A percentile compares a stretch with the other conserved stretches of the same genome.
Conservation (phyloP, 2,113 vertebrate genomes). For the Perca fluviatilis region DNA sequence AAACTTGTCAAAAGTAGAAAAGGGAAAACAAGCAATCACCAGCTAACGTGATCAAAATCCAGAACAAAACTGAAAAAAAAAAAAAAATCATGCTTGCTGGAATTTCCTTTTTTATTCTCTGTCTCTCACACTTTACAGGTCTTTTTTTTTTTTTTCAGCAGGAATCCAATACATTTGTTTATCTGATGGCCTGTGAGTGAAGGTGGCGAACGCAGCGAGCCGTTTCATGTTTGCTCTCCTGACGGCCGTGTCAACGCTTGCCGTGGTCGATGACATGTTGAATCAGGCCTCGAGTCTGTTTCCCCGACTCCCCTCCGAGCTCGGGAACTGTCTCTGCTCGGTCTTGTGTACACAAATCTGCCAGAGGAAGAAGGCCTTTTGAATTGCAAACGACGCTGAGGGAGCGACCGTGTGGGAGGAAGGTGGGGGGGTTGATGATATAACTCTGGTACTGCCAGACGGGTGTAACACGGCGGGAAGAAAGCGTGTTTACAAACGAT, state of each 20-base stretch:
- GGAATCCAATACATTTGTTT: background rate
- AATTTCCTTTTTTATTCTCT: background rate
- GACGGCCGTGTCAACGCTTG: slow-evolving; percentile 25
- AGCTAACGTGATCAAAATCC: background rate
- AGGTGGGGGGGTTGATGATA: slow-evolving; percentile 6
- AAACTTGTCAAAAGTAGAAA: too few species aligned
- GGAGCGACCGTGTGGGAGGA: background rate
- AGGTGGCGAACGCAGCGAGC: slow-evolving; percentile 14
- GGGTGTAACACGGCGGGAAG: slow-evolving; percentile 32
- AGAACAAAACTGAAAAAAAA: too few species aligned
- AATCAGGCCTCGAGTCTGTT: slow-evolving; percentile 54
- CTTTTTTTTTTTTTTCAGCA: too few species aligned
- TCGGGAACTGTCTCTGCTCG: slow-evolving; percentile 36
- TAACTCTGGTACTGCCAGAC: slow-evolving; percentile 32
- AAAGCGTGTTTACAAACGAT: slow-evolving; percentile 63
- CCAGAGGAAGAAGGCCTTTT: slow-evolving; percentile 24
- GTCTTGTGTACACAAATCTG: slow-evolving; percentile 57
- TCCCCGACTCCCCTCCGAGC: slow-evolving; percentile 17
- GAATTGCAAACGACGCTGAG: slow-evolving; percentile 56
- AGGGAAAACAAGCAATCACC: background rate
- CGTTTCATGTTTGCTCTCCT: slow-evolving; percentile 46
- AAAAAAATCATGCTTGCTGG: too few species aligned
- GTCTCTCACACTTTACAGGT: background rate
- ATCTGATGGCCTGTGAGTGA: slow-evolving; percentile 20
- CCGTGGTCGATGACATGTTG: slow-evolving; percentile 22